A percentile compares a stretch with the other conserved stretches of the same genome.
Evolutionary conservation across 2,888 invertebrate species (phyloP).

Genomic region (Sussaba pulchella): DNA sequence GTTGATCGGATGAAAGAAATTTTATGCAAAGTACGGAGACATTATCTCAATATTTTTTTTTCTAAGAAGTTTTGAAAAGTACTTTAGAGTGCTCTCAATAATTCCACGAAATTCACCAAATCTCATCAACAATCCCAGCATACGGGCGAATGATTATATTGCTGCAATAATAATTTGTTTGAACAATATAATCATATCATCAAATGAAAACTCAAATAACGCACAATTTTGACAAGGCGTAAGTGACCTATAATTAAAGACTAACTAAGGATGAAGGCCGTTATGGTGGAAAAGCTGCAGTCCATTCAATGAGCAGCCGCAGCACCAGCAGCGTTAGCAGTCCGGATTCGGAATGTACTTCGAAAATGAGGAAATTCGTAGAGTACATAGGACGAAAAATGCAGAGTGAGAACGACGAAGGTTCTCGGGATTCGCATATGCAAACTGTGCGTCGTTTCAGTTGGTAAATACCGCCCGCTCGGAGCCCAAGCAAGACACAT

Average conservation of each 20-base stretch:
- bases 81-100: too few relatives aligned
- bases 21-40: neutral
- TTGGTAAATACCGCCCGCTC: constrained; percentile 55
- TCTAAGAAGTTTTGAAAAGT: neutral
- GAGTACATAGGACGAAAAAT: constrained; percentile 29
- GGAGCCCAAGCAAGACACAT: constrained; percentile 36
- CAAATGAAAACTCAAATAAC: too few relatives aligned
- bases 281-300: neutral
- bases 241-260: too few relatives aligned
- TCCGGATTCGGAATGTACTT: constrained; percentile 14
- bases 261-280: too few relatives aligned
- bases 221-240: too few relatives aligned
- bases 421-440: constrained; percentile 49
- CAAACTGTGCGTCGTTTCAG: constrained; percentile 60
- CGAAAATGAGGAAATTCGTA: constrained; percentile 34
- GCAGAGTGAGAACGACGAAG: constrained; percentile 13
- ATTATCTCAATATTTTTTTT: neutral
- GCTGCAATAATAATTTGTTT: too few relatives aligned
- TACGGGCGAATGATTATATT: too few relatives aligned
- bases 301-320: neutral
- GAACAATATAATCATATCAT: too few relatives aligned
- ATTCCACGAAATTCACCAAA: too few relatives aligned
- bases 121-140: too few relatives aligned
- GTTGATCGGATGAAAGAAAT: neutral
- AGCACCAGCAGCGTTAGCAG: neutral